Conservation (phyloP, 1,140 invertebrate species). For the Lysiphlebus fabarum region DNA sequence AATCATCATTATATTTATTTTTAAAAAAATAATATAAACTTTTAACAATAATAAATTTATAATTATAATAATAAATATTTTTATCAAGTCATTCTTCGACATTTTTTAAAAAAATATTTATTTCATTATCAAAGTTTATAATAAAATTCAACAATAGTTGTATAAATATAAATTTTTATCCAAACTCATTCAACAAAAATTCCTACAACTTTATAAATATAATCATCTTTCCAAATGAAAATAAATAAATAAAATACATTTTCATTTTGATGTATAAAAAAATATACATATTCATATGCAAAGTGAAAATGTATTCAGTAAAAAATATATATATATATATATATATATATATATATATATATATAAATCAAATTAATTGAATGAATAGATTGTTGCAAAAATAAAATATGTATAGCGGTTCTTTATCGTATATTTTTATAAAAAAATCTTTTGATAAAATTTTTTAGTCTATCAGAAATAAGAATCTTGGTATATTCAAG, state of each 20-base stretch:
- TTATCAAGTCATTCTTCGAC: not conserved
- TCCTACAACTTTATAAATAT: too few relatives aligned
- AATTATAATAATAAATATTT: not conserved
- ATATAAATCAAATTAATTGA: conserved; percentile 26
- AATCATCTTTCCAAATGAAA: too few relatives aligned
- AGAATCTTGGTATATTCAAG: conserved; percentile 20
- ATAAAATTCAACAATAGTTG: too few relatives aligned
- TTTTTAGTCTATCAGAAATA: conserved; percentile 29
- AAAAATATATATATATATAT: not conserved
- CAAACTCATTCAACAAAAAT: too few relatives aligned
- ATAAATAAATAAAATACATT: too few relatives aligned
- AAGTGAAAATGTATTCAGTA: not conserved
- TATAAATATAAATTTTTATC: too few relatives aligned
- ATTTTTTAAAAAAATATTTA: not conserved
- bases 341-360: conserved; percentile 8
- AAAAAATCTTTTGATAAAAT: not conserved
- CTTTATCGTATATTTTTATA: too few relatives aligned
- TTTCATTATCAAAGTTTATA: not conserved
- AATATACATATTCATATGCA: conserved; percentile 11
- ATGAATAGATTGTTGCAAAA: conserved; percentile 20
- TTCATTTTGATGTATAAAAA: not conserved
- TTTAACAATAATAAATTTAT: not conserved
- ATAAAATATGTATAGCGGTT: not conserved
- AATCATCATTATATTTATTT: conserved; percentile 11
- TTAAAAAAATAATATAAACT: conserved; percentile 3